These are phyloP conservation scores for Enhydra lutris DNA, from an alignment of 2,113 vertebrate species.

Conservation along the genomic window DNA sequence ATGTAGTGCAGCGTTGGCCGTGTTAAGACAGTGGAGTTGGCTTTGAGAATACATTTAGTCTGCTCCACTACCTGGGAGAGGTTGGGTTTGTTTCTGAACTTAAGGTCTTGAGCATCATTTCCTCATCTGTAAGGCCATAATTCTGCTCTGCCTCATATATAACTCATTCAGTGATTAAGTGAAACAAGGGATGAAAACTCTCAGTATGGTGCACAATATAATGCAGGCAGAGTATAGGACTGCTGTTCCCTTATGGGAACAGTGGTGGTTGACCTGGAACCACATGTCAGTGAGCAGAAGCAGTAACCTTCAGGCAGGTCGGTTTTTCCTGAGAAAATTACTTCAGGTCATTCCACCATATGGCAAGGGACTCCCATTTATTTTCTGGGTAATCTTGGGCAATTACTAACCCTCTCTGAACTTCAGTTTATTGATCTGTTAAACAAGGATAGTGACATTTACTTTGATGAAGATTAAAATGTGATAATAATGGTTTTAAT, in stretches of 20 bases:
- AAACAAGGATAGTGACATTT: constrained; percentile 49
- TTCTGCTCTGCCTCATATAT: not conserved
- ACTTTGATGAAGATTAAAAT: constrained; percentile 55
- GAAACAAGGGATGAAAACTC: not conserved
- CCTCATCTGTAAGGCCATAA: not conserved
- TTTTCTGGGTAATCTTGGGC: constrained; percentile 48
- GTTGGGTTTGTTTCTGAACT: not conserved
- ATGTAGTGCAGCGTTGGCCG: not conserved
- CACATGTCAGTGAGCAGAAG: not conserved
- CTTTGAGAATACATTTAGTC: not conserved
- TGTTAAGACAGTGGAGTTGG: not conserved
- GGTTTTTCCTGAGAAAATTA: not conserved
- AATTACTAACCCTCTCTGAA: not conserved
- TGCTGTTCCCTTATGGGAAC: not conserved
- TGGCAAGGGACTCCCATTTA: not conserved
- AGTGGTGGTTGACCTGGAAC: not conserved
- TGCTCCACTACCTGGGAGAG: not conserved
- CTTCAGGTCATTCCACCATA: not conserved
- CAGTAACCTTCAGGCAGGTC: not conserved
- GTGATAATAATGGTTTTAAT: constrained; percentile 42
- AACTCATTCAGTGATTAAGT: not conserved
- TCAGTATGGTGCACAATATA: not conserved
- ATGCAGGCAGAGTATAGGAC: not conserved
- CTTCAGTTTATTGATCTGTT: constrained; percentile 48
- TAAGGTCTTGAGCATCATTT: not conserved